Conservation (phyloP, 2,888 invertebrate species). For the Conchocele bisecta region DNA sequence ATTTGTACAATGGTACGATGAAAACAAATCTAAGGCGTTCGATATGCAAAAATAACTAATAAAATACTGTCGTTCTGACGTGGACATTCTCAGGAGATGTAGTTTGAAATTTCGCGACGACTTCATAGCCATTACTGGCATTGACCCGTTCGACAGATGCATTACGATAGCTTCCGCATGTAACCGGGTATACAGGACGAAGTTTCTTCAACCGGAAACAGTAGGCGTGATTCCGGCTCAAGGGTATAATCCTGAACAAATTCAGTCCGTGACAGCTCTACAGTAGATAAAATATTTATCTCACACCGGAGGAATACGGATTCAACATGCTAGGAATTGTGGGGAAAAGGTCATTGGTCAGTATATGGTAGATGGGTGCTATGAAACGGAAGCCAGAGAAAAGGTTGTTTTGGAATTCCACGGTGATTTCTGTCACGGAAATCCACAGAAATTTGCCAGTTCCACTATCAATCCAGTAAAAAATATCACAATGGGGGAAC, state of each 20-base stretch:
- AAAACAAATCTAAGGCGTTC: slow-evolving; percentile 24
- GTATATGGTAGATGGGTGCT: slow-evolving; percentile 24
- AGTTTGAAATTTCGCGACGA: slow-evolving; percentile 33
- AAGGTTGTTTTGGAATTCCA: slow-evolving; percentile 12
- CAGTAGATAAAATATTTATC: slow-evolving; percentile 46
- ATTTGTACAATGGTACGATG: slow-evolving; percentile 44
- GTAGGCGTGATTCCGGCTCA: slow-evolving; percentile 54
- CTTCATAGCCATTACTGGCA: slow-evolving; percentile 42
- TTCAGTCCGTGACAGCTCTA: slow-evolving; percentile 47
- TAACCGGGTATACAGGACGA: slow-evolving; percentile 40
- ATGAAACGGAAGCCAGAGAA: background rate
- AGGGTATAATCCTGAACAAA: slow-evolving; percentile 48
- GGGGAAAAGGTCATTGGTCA: slow-evolving; percentile 25
- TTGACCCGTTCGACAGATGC: slow-evolving; percentile 45
- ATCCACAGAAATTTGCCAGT: background rate
- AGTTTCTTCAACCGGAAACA: slow-evolving; percentile 27
- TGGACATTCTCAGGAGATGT: slow-evolving; percentile 42
- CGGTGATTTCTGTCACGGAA: slow-evolving; percentile 29
- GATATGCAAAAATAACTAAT: slow-evolving; percentile 37
- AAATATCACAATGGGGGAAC: slow-evolving; percentile 5
- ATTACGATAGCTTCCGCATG: slow-evolving; percentile 53
- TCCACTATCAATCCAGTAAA: background rate
- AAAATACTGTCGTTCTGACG: slow-evolving; percentile 40
- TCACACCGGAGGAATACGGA: background rate
- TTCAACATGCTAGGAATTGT: slow-evolving; percentile 27